A percentile compares a stretch with the other conserved stretches of the same genome.
Evolutionary conservation across 2,797 vertebrate species (phyloP).

Genomic region (Vultur gryphus): DNA sequence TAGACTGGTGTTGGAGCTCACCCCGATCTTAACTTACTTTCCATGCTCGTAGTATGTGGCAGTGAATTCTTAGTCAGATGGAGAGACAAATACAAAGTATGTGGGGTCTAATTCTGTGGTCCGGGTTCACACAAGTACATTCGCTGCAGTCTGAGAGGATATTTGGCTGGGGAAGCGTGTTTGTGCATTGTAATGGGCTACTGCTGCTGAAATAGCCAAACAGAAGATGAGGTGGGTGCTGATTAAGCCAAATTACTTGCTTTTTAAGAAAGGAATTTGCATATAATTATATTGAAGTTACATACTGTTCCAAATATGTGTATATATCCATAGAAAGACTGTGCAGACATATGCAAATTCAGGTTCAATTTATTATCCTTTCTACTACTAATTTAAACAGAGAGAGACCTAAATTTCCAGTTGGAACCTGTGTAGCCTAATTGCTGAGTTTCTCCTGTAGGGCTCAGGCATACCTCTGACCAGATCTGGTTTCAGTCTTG

Average conservation of each 20-base stretch:
- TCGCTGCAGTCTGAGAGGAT: background rate
- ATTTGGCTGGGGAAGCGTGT: background rate
- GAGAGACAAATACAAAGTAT: background rate
- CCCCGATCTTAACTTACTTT: background rate
- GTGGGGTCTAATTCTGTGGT: background rate
- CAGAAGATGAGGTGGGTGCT: background rate
- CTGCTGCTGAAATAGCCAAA: background rate
- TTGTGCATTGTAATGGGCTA: background rate
- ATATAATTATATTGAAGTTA: background rate
- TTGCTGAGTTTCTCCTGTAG: background rate
- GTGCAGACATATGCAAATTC: background rate
- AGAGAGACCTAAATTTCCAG: background rate
- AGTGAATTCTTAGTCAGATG: background rate
- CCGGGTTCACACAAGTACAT: background rate
- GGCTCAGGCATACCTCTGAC: background rate
- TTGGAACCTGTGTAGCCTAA: background rate
- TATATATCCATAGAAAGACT: background rate
- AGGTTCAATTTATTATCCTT: background rate
- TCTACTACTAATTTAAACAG: background rate
- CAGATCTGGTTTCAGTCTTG: background rate
- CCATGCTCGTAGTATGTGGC: fast-evolving
- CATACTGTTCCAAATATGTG: background rate
- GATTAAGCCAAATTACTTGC: background rate
- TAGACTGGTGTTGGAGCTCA: background rate
- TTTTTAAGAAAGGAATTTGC: background rate